A percentile compares a stretch with the other conserved stretches of the same genome.
Evolutionary conservation across 2,888 invertebrate species (phyloP).

Genomic region (Ctenicera cuprea): DNA sequence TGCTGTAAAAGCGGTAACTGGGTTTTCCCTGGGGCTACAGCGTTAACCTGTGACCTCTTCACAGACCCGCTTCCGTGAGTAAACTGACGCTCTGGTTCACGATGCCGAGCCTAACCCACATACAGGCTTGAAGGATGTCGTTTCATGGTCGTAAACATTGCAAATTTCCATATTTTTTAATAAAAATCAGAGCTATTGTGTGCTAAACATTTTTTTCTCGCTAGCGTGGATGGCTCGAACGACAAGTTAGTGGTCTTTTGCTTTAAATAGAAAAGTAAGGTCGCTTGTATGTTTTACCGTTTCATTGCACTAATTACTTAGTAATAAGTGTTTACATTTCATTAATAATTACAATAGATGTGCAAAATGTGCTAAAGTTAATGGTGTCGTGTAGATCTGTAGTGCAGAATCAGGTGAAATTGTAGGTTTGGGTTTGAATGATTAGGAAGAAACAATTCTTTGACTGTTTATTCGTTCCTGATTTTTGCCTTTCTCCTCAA

Average conservation of each 20-base stretch:
- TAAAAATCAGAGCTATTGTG: constrained; percentile 15
- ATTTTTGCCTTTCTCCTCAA: no score
- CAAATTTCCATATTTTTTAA: constrained; percentile 30
- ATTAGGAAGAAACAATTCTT: no score
- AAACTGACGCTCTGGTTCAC: constrained; percentile 51
- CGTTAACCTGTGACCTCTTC: constrained; percentile 51
- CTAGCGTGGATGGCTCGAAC: neutral
- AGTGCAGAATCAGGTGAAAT: no score
- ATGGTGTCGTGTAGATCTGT: no score
- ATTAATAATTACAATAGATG: no score
- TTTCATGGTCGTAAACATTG: constrained; percentile 26
- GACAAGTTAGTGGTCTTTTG: neutral
- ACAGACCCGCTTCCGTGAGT: constrained; percentile 51
- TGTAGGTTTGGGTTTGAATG: no score
- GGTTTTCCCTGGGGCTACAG: constrained; percentile 42
- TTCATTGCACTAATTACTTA: no score
- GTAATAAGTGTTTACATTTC: no score
- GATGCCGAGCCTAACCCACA: constrained; percentile 49
- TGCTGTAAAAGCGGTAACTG: constrained; percentile 47
- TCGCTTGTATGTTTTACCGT: no score
- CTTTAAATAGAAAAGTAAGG: neutral
- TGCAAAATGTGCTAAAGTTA: no score
- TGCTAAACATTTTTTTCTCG: neutral
- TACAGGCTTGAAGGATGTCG: constrained; percentile 34
- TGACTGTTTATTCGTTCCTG: no score